Evolutionary conservation across 2,888 invertebrate genomes (phyloP), one percentile per base, ranked within the genome.

Genomic region (Quadroppia sp.): DNA sequence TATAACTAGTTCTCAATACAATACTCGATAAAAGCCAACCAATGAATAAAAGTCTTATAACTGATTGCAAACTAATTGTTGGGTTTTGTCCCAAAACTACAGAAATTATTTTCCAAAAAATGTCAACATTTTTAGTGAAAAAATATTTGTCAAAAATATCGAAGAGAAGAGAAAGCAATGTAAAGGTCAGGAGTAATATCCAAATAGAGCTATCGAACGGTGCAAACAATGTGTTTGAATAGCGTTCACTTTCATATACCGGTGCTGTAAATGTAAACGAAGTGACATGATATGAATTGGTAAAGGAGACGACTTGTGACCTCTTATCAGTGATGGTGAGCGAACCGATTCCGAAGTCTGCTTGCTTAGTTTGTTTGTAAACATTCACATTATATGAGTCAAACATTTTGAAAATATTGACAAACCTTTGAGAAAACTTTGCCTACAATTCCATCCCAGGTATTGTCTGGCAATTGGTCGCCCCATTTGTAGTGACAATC

Each of bases 241-340:
- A 45, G 20, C n/a, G 17, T n/a, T 20, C 13, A 9, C n/a, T 40
- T 11, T 42, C 15, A 9, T 67, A 67, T 0, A 20, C 20, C n/a
- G 73, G 28, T 15, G 73, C 67, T 15, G 67, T 67, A n/a, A 73
- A 73, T n/a, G 73, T 73, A 1, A 67, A 23, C 23, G 70, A 42
- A 69, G 30, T 70, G 23, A 73, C 25, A 1, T 25, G 17, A 67
- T 73, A 67, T 25, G 73, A 67, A 17, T 70, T 69, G 13, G 28
- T 17, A 70, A 17, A 73, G 20, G 30, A 11, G 9, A 73, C 45
- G 4, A 28, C 69, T 23, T 42, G 23, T 32, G 67, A 69, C 6
- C 73, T 64, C 23, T 69, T 42, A 23, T 73, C 36, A 2, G 73
- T 73, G 1, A 73, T n/a, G 1, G 40, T 69, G 9, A 73, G 42